These are phyloP conservation scores for Leptinotarsa juncta DNA, from an alignment of 2,888 invertebrate species.

Conservation along the genomic window DNA sequence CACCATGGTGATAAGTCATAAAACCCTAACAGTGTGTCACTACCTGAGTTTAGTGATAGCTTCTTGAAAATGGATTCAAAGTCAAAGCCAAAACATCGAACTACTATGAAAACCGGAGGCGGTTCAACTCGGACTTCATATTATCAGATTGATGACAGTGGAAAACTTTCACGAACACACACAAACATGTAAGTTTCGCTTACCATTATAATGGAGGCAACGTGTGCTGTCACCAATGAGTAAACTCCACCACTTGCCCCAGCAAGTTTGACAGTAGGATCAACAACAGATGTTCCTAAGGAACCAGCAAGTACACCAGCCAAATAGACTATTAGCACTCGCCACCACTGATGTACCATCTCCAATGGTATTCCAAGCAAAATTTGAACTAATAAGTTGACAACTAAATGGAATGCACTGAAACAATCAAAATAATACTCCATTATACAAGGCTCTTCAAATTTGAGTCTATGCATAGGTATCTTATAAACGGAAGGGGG, in stretches of 20 bases:
- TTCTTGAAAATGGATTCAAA: no score
- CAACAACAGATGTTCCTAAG: slow-evolving; percentile 84
- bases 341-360: slow-evolving; percentile 97
- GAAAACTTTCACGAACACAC: no score
- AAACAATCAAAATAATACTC: slow-evolving; percentile 35
- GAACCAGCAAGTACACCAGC: slow-evolving; percentile 90
- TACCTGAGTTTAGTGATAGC: no score
- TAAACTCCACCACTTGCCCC: slow-evolving; percentile 97
- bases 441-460: no score
- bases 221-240: slow-evolving; percentile 91
- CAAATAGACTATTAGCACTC: slow-evolving; percentile 85
- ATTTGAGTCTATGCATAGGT: no score
- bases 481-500: no score
- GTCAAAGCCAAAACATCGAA: no score
- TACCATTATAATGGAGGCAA: slow-evolving; percentile 91
- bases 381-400: slow-evolving; percentile 92
- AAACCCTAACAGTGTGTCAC: no score
- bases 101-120: no score
- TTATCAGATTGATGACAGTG: no score
- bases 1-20: no score
- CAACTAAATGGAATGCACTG: slow-evolving; percentile 88
- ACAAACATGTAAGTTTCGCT: slow-evolving; percentile 35
- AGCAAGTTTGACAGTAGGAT: slow-evolving; percentile 84
- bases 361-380: slow-evolving; percentile 94
- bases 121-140: no score